These are phyloP conservation scores for Austrolebias charrua DNA, from an alignment of 2,797 vertebrate species.

Conservation along the genomic window DNA sequence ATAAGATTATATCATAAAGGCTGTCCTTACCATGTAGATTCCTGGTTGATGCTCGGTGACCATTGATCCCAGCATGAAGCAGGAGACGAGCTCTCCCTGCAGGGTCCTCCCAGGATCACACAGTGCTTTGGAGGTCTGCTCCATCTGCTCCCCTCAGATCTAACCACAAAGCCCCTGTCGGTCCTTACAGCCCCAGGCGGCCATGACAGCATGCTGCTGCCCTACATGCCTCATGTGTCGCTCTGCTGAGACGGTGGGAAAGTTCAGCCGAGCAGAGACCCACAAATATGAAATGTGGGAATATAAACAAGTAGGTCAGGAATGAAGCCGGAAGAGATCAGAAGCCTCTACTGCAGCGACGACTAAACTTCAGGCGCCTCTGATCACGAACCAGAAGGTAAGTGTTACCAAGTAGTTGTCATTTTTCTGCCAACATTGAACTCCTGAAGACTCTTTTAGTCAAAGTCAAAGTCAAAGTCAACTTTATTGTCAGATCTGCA, in stretches of 20 bases:
- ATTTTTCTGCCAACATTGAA: no score
- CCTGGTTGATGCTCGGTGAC: conserved; percentile 21
- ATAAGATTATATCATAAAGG: neutral
- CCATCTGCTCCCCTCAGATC: conserved; percentile 58
- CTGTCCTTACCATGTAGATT: conserved; percentile 4
- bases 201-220: conserved; percentile 29
- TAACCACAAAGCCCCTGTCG: conserved; percentile 44
- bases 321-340: conserved; percentile 10
- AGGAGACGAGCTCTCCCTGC: conserved; percentile 42
- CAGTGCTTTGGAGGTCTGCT: conserved; percentile 43
- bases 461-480: no score
- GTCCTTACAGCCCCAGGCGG: conserved; percentile 25
- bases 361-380: conserved; percentile 56
- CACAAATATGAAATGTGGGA: conserved; percentile 5
- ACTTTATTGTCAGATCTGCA: no score
- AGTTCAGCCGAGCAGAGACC: conserved; percentile 7
- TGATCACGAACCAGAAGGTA: conserved; percentile 38
- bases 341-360: conserved; percentile 56
- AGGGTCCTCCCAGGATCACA: conserved; percentile 66
- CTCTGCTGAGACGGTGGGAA: conserved; percentile 15
- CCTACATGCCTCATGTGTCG: conserved; percentile 19
- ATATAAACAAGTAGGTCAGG: neutral
- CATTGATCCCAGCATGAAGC: conserved; percentile 40
- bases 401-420: no score
- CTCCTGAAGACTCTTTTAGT: no score